These are phyloP conservation scores for Spinus pinus DNA, from an alignment of 2,797 vertebrate species.

Conservation along the genomic window DNA sequence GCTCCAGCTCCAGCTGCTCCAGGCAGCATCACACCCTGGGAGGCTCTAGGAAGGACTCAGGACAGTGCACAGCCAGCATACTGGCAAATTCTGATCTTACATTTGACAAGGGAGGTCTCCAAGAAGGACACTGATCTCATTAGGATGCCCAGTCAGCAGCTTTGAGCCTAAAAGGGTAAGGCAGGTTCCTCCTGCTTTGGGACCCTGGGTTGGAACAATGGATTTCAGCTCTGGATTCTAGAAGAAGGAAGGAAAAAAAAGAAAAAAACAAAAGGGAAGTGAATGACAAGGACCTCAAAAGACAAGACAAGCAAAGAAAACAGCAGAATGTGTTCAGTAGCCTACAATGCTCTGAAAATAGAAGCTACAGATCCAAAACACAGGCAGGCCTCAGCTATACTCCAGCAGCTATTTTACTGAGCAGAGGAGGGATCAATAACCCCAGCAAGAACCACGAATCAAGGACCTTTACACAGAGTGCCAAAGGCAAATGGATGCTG, in stretches of 20 bases:
- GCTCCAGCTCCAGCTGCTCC: background rate
- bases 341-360: background rate
- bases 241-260: background rate
- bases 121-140: conserved; percentile 84
- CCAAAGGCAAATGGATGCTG: background rate
- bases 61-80: background rate
- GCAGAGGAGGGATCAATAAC: background rate
- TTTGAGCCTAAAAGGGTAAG: conserved; percentile 86
- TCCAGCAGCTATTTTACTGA: background rate
- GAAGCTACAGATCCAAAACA: background rate
- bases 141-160: conserved; percentile 86
- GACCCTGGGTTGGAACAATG: conserved; percentile 86
- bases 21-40: background rate
- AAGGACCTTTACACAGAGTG: background rate
- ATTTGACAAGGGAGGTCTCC: conserved; percentile 87
- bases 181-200: conserved; percentile 88
- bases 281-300: background rate
- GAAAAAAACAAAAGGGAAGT: background rate
- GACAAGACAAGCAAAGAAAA: background rate
- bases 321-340: background rate
- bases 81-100: conserved; percentile 73
- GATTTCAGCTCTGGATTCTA: conserved; percentile 89
- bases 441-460: rapidly evolving
- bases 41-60: background rate
- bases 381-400: background rate